Evolutionary conservation across 2,888 invertebrate species (phyloP).

Genomic region (Netelia inedita): DNA sequence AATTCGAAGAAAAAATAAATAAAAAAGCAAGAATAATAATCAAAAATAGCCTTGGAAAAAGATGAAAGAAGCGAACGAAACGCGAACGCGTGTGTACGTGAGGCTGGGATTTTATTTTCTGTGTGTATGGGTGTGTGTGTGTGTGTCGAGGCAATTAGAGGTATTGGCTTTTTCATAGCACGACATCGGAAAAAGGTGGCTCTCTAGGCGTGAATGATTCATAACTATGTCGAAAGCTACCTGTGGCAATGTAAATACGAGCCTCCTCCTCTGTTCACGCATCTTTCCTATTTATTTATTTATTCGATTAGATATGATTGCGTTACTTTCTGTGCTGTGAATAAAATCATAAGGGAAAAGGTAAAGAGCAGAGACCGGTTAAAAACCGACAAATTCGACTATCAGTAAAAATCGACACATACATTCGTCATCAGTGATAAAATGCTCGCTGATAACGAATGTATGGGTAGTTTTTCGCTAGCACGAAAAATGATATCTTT

Average conservation of each 20-base stretch:
- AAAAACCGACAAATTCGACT: too few species aligned
- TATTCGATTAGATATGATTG: constrained; percentile 26
- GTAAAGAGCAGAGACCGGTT: too few species aligned
- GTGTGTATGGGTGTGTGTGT: constrained; percentile 25
- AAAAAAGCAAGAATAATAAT: background rate
- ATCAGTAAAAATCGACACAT: too few species aligned
- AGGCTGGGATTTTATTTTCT: constrained; percentile 27
- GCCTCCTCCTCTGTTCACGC: constrained; percentile 36
- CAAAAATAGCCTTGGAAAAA: constrained; percentile 42
- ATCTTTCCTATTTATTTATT: constrained; percentile 10
- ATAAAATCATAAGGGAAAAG: background rate
- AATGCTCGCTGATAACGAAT: too few species aligned
- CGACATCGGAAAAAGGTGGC: constrained; percentile 51
- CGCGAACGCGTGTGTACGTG: background rate
- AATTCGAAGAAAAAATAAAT: background rate
- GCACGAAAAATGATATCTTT: too few species aligned
- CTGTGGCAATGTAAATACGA: constrained; percentile 62
- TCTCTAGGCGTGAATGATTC: constrained; percentile 66
- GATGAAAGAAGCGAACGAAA: constrained; percentile 30
- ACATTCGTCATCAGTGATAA: too few species aligned
- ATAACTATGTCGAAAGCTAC: constrained; percentile 64
- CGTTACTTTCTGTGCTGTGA: background rate
- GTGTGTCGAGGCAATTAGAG: constrained; percentile 60
- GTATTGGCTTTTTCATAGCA: constrained; percentile 25
- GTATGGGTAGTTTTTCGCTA: too few species aligned